Evolutionary conservation across 2,113 vertebrate species (phyloP).

Genomic region (Upupa epops): DNA sequence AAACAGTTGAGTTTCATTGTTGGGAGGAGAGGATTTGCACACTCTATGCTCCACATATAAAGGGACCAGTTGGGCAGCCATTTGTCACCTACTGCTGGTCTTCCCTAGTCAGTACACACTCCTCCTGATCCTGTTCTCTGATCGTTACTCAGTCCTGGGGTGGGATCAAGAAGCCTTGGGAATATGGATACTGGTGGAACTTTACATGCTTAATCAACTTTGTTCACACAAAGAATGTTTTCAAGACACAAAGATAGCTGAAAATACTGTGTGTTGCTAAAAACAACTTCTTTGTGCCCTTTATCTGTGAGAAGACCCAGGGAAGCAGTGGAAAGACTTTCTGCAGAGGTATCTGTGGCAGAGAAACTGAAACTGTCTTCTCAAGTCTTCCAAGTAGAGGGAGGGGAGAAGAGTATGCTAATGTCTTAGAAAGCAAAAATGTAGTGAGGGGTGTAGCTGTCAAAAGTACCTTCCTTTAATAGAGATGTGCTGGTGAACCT

Average conservation of each 20-base stretch:
- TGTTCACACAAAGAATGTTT: neutral
- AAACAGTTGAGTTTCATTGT: neutral
- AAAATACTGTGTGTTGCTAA: neutral
- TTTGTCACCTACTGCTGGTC: neutral
- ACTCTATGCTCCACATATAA: neutral
- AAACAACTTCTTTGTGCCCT: neutral
- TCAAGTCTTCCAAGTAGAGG: neutral
- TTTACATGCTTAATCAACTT: neutral
- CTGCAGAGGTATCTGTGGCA: neutral
- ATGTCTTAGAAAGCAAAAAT: neutral
- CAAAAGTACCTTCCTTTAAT: neutral
- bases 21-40: neutral
- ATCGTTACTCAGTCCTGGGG: neutral
- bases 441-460: neutral
- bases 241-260: neutral
- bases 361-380: neutral
- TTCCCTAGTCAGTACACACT: neutral
- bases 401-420: neutral
- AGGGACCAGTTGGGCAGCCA: neutral
- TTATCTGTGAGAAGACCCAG: neutral
- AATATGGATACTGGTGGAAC: neutral
- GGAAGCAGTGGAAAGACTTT: neutral
- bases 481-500: neutral
- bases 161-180: neutral
- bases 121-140: neutral